Conservation (phyloP, 2,888 invertebrate genomes). For the Chrysomela aeneicollis region DNA sequence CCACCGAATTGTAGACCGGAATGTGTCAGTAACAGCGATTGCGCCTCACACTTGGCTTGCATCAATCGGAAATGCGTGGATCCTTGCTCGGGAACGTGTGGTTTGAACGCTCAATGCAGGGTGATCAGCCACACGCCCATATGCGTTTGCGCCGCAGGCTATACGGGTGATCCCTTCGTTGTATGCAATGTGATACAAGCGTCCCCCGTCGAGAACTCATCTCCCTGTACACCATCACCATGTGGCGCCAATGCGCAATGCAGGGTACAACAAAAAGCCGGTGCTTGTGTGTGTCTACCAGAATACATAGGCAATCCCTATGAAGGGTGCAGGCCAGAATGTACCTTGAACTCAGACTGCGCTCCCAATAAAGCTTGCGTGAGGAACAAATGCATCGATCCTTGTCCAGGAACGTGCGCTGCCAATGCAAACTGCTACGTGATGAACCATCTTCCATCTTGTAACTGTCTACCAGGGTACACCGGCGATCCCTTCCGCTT, state of each 20-base stretch:
- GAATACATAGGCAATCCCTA: slow-evolving; percentile 83
- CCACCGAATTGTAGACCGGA: slow-evolving; percentile 79
- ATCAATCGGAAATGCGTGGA: slow-evolving; percentile 58
- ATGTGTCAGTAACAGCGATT: slow-evolving; percentile 77
- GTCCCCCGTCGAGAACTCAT: slow-evolving; percentile 56
- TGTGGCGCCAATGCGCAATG: slow-evolving; percentile 81
- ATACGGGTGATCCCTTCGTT: slow-evolving; percentile 79
- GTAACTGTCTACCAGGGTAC: slow-evolving; percentile 74
- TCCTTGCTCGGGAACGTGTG: slow-evolving; percentile 66
- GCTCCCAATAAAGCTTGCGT: slow-evolving; percentile 73
- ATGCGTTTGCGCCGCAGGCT: slow-evolving; percentile 66
- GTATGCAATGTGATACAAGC: slow-evolving; percentile 56
- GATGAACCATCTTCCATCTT: slow-evolving; percentile 80
- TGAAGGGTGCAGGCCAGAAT: slow-evolving; percentile 80
- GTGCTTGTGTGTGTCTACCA: slow-evolving; percentile 74
- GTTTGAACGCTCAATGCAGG: slow-evolving; percentile 63
- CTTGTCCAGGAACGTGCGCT: slow-evolving; percentile 83
- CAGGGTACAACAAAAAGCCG: slow-evolving; percentile 65
- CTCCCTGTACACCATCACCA: slow-evolving; percentile 77
- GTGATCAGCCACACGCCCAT: slow-evolving; percentile 76
- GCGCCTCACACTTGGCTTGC: slow-evolving; percentile 63
- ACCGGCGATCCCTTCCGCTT: slow-evolving; percentile 72
- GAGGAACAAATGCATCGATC: slow-evolving; percentile 77
- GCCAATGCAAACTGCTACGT: slow-evolving; percentile 77
- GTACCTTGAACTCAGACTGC: slow-evolving; percentile 80